phyloP scores from a whole-genome alignment of 2,797 vertebrate species.

The Poeciliopsis gracilis region DNA sequence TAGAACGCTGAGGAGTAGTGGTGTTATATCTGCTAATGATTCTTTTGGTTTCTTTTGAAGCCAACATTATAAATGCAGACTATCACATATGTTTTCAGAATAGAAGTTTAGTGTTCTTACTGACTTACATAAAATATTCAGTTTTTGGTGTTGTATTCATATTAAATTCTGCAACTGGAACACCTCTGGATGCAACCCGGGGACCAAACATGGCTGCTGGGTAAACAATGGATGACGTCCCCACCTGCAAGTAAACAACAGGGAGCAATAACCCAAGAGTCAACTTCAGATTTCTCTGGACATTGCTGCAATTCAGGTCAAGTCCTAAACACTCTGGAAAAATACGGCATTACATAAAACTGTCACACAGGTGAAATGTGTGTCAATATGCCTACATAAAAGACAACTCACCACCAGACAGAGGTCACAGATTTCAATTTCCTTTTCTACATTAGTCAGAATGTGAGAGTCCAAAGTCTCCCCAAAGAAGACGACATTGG shows the following conservation, averaged over 20 bases:
- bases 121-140: slow-evolving; percentile 85
- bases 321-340: slow-evolving; percentile 7
- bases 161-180: slow-evolving; percentile 96
- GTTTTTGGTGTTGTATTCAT: slow-evolving; percentile 85
- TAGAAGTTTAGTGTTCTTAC: background rate
- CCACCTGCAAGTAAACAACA: slow-evolving; percentile 81
- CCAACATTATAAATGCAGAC: background rate
- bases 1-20: slow-evolving; percentile 10
- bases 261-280: slow-evolving; percentile 10
- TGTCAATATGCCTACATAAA: background rate
- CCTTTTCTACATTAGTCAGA: slow-evolving; percentile 89
- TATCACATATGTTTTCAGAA: background rate
- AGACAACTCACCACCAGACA: slow-evolving; percentile 89
- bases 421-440: slow-evolving; percentile 92
- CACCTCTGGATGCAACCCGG: slow-evolving; percentile 88
- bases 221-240: slow-evolving; percentile 94
- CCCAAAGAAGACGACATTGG: slow-evolving; percentile 96
- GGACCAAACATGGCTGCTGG: slow-evolving; percentile 96
- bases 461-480: slow-evolving; percentile 91
- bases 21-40: too few relatives aligned
- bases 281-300: background rate
- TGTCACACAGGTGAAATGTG: background rate
- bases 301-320: background rate
- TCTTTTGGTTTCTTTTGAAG: background rate
- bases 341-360: slow-evolving; percentile 1